Base-by-base conservation (phyloP, 2,888 invertebrate genomes). In the Thalpophila matura region DNA sequence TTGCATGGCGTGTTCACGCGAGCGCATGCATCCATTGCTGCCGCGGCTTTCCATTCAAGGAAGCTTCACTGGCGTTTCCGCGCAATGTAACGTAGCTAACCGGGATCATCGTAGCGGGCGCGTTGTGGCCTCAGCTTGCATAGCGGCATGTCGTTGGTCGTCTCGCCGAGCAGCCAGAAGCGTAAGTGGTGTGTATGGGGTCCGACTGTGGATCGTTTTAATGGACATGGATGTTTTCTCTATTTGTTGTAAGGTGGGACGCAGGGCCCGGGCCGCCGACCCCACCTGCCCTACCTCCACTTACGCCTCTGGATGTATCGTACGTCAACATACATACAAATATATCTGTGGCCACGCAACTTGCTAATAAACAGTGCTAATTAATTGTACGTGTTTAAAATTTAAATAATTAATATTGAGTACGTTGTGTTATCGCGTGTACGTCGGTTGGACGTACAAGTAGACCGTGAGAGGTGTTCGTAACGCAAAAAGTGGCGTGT, bases 291-390 rank as follows among this genome's bases (percentile, higher is more conserved):
- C 87, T 95, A 94, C 88, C 95, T 95, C 91, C 95, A 95, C 94
- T 95, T 95, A 92, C 95, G 95, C 92, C 93, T 95, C 93, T 95
- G 95, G 95, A 95, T 95, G 95, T 95, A 95, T 94, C 95, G 95
- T 95, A 95, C 91, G 95, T 95, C 86, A 86, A 85, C 84, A 86
- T 71, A 65, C 74, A 83, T 82, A 83, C 79, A 82, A 83, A 75
- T 77, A 72, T 77, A 62, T 56, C 27, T 77, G 55, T 73, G 72
- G 73, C 63, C 56, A 74, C 67, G 80, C 81, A 80, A 75, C 76
- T 81, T 85, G 88, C 86, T 89, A 86, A 88, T 85, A 86, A 87
- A 89, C 88, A 89, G 86, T 80, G 84, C 83, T 81, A 64, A 62
- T 68, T 56, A 61, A 55, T 67, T 66, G 31, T 57, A 60, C 50